Conservation (phyloP, 2,113 vertebrate species). For the Phylloscopus whistleri region DNA sequence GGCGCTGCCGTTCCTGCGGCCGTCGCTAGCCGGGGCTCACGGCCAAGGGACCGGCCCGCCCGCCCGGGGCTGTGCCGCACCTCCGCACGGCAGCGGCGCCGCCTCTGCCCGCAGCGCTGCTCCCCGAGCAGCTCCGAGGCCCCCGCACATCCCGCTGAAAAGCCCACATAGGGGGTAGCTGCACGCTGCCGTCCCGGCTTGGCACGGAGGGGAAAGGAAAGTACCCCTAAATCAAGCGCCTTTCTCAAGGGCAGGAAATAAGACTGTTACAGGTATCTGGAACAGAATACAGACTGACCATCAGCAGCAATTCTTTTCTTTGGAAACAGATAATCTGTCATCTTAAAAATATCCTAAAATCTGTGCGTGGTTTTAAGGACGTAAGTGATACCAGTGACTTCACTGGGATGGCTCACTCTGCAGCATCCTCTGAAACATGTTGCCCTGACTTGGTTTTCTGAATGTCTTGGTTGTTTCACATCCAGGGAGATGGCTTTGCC, state of each 20-base stretch:
- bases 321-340: not conserved
- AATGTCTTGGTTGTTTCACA: not conserved
- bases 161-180: accelerated
- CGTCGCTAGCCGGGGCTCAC: slow-evolving; percentile 71
- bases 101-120: too few species aligned
- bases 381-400: not conserved
- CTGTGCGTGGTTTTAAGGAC: not conserved
- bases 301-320: not conserved
- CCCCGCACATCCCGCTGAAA: accelerated
- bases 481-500: not conserved
- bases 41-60: slow-evolving; percentile 17
- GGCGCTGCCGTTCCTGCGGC: not conserved
- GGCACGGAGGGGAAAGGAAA: not conserved
- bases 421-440: not conserved
- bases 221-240: not conserved
- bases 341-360: not conserved
- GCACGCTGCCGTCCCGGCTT: accelerated
- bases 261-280: not conserved
- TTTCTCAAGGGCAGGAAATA: not conserved
- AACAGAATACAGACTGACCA: not conserved
- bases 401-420: accelerated
- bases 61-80: not conserved
- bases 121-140: accelerated
- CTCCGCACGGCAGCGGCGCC: not conserved
- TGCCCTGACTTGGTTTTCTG: not conserved